Evolutionary conservation across 2,113 vertebrate species (phyloP).

Genomic region (Pavo muticus): DNA sequence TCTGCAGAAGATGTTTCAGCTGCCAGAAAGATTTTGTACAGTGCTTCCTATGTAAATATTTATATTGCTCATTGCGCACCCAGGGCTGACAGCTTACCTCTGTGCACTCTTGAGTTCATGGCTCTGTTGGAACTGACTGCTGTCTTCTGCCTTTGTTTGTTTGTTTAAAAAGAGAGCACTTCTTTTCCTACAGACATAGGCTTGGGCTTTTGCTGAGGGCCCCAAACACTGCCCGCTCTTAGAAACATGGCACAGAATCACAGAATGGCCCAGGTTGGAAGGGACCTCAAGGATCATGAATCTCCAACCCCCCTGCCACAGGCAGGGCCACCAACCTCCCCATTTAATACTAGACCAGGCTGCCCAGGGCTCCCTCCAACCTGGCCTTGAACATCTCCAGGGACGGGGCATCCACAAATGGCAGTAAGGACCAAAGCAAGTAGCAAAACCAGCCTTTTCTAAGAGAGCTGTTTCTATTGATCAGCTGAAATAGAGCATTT

Average conservation of each 20-base stretch:
- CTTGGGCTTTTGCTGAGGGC: not conserved
- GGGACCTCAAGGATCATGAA: no score
- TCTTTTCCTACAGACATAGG: not conserved
- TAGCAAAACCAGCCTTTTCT: not conserved
- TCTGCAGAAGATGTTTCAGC: not conserved
- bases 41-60: not conserved
- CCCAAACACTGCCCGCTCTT: not conserved
- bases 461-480: not conserved
- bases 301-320: no score
- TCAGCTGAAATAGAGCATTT: not conserved
- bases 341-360: no score
- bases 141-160: not conserved
- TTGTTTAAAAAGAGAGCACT: not conserved
- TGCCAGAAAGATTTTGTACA: not conserved
- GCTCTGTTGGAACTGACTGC: not conserved
- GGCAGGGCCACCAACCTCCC: no score
- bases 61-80: not conserved
- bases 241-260: not conserved
- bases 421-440: not conserved
- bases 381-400: no score
- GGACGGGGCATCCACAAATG: no score
- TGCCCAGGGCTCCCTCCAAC: no score
- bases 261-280: no score
- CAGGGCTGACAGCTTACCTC: not conserved
- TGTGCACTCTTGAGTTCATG: accelerated